Base-by-base conservation (phyloP, 2,113 vertebrate genomes). In the Scytalopus superciliaris region DNA sequence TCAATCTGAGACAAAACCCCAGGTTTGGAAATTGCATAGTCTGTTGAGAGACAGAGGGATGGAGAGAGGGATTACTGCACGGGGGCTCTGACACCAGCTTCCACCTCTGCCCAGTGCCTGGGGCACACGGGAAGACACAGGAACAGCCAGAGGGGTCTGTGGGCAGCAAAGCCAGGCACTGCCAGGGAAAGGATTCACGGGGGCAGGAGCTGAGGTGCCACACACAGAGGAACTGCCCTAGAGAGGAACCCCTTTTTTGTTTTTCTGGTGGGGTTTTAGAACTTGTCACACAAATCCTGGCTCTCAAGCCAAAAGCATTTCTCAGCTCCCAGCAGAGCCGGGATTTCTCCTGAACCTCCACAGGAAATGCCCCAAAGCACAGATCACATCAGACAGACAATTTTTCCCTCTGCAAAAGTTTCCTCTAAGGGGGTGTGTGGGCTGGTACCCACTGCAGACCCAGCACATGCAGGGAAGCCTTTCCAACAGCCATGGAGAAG, bases 21-120 rank as follows among this genome's bases (percentile, higher is more conserved):
- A 3, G 98, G 98, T 85, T 98, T 98, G 93, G 98, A 98, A 89
- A 98, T 98, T 64, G 98, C 98, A 96, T 98, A 98, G 96, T 98
- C 98, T 98, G 95, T 66, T 14, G 67, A 89, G 92, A 93, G 81
- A 96, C 17, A 93, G 70, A 93, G 91, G 33, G 56, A 68, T 68
- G 77, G 81, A 92, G 73, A 84, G 27, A 79, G 79, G 62, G 55
- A 7, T 95, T 35, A 96, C 53, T 52, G 72, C 15, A 17, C 42
- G 6, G 35, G 30, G 28, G 70, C 16, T 7, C 4, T 1, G 8
- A 3, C 0, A 10, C 0, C 2, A 4, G 45, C 73, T 78, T 55
- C 86, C 68, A 31, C 18, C 64, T 63, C 50, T 24, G 33, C 67
- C 47, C 83, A 45, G 63, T 0, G 0, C 2, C 0, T 0, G 0